Conservation (phyloP, 2,888 invertebrate species). For the Prostheceraeus crozeri region DNA sequence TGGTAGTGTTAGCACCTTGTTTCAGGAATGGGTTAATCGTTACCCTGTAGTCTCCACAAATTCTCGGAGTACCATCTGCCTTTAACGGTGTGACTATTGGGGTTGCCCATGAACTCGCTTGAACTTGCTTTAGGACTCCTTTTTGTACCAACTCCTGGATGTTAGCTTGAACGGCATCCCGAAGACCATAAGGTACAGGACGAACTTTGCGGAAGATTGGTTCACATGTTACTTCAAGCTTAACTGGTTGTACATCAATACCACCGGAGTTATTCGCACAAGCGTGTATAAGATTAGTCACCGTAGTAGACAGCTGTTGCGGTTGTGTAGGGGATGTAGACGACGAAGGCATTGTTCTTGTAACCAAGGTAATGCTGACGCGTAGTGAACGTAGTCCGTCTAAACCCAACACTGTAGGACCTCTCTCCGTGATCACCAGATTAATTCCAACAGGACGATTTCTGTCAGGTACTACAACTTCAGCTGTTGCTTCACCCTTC, state of each 20-base stretch:
- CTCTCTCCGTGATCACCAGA: no score
- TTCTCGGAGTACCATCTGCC: background rate
- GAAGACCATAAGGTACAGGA: slow-evolving; percentile 7
- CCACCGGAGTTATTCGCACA: no score
- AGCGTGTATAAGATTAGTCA: no score
- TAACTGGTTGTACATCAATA: slow-evolving; percentile 3
- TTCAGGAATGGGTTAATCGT: slow-evolving; percentile 21
- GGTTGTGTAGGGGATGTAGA: no score
- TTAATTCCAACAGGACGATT: no score
- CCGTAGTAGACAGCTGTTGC: no score
- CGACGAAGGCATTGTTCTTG: no score
- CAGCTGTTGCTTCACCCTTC: no score
- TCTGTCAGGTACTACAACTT: no score
- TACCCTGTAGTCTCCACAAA: slow-evolving; percentile 24
- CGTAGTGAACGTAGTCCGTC: no score
- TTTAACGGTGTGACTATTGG: slow-evolving; percentile 17
- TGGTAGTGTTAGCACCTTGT: background rate
- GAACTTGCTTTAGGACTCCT: background rate
- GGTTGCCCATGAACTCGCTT: slow-evolving; percentile 3
- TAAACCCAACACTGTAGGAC: no score
- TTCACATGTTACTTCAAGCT: slow-evolving; percentile 3
- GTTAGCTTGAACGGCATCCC: slow-evolving; percentile 1
- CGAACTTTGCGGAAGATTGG: slow-evolving; percentile 1
- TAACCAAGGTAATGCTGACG: no score
- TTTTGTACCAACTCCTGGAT: background rate